Evolutionary conservation across 2,888 invertebrate species (phyloP), one percentile per base, ranked within the genome.

Genomic region (Metalampra italica): DNA sequence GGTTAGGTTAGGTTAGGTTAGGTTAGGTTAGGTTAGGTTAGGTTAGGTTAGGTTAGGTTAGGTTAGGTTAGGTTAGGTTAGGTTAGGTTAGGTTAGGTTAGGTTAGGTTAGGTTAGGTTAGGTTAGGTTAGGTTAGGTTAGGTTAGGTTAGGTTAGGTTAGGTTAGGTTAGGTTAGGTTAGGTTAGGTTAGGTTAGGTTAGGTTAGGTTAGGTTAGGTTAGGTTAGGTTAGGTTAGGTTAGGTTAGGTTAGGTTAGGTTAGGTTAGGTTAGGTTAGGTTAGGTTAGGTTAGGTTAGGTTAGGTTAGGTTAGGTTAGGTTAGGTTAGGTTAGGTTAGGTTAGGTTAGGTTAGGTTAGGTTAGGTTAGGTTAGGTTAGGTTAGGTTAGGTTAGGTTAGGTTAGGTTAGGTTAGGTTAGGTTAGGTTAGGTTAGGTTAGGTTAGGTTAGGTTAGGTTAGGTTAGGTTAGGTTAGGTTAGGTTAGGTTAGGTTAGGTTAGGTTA

Each of bases 91-190:
- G 34, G 34, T 34, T 34, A 34, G 34, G 34, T 34, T 50, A 46
- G 50, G 50, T 50, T 50, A 46, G 50, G 50, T 50, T 51, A 51
- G 34, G 34, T 34, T 34, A 34, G 34, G 34, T 34, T 34, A 34
- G 34, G 34, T 34, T 34, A 34, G 34, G 34, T 34, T 34, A 34
- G 34, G 34, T 34, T 34, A 34, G 34, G 34, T 34, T 34, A 34
- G 34, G 34, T 34, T 34, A 34, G 34, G 34, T 34, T 34, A 34
- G 34, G 34, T 34, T 34, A 34, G 34, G 34, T 34, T 34, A 34
- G 34, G 34, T 34, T 34, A 37, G 11, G 34, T 7, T 34, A 9
- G 11, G 34, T 7, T 34, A 34, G 34, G 34, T 34, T 34, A 34
- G 34, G 34, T 34, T 34, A 34, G 34, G 34, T 34, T 34, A 34